Evolutionary conservation across 2,888 invertebrate genomes (phyloP).

Genomic region (Boloria euphrosyne): DNA sequence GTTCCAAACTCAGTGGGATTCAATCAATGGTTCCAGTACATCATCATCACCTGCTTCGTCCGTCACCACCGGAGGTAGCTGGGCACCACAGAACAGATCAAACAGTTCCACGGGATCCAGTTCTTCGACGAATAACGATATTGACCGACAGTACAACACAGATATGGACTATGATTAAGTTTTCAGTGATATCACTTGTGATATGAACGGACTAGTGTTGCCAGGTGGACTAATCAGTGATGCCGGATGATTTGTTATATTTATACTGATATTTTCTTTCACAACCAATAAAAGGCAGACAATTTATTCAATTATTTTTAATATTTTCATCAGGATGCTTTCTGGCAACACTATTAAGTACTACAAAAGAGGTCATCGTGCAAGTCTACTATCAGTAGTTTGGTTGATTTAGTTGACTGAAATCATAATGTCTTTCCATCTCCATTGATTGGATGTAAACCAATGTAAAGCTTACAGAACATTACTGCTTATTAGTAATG

Average conservation of each 20-base stretch:
- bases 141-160: conserved; percentile 69
- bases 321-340: background rate
- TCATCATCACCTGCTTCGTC: conserved; percentile 45
- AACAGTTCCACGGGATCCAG: conserved; percentile 47
- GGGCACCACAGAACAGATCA: conserved; percentile 50
- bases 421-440: background rate
- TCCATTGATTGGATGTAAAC: no score
- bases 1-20: conserved; percentile 42
- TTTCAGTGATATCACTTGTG: conserved; percentile 7
- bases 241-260: conserved; percentile 4
- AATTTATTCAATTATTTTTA: background rate
- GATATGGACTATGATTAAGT: conserved; percentile 75
- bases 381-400: background rate
- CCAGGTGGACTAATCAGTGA: conserved; percentile 13
- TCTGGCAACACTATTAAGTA: conserved; percentile 10
- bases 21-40: conserved; percentile 42
- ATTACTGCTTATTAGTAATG: no score
- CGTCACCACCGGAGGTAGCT: conserved; percentile 49
- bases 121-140: conserved; percentile 49
- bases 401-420: background rate
- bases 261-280: background rate
- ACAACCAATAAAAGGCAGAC: conserved; percentile 1
- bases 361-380: background rate
- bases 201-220: conserved; percentile 17
- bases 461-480: no score